These are phyloP conservation scores for Eurystomus glaucurus DNA, from an alignment of 2,797 vertebrate species.

Conservation along the genomic window DNA sequence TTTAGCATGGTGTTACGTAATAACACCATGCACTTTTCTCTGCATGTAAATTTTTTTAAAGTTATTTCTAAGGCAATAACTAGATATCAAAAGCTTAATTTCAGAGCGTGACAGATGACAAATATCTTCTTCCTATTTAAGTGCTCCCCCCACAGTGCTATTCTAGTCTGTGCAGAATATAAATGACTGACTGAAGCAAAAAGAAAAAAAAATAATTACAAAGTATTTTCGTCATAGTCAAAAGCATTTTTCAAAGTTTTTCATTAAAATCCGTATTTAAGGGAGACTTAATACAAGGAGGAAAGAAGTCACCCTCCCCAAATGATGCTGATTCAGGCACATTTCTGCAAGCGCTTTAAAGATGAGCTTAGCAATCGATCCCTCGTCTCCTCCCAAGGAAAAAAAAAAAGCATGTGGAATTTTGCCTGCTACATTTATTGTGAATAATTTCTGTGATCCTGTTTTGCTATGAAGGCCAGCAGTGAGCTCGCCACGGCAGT, in stretches of 20 bases:
- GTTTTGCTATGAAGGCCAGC: background rate
- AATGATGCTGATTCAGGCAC: background rate
- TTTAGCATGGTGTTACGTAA: constrained; percentile 38
- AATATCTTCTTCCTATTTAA: constrained; percentile 65
- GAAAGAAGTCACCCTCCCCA: background rate
- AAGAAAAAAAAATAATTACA: background rate
- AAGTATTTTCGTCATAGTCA: background rate
- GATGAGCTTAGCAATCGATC: background rate
- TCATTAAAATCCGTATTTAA: constrained; percentile 12
- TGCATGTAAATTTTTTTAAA: constrained; percentile 42
- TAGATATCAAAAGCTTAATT: constrained; percentile 63
- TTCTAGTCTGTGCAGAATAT: constrained; percentile 60
- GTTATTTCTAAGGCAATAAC: constrained; percentile 69
- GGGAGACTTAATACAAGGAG: background rate
- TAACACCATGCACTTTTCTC: constrained; percentile 45
- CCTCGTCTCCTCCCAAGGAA: background rate
- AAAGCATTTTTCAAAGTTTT: constrained; percentile 48
- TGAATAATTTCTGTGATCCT: background rate
- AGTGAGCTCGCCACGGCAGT: background rate
- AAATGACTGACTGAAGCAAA: background rate
- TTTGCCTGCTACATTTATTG: background rate
- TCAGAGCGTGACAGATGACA: constrained; percentile 67
- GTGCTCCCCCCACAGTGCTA: constrained; percentile 61
- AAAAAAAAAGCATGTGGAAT: background rate
- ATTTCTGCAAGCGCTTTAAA: background rate